A percentile compares a stretch with the other conserved stretches of the same genome.
phyloP scores from a whole-genome alignment of 2,888 invertebrate species.

The Lumbricus terrestris region DNA sequence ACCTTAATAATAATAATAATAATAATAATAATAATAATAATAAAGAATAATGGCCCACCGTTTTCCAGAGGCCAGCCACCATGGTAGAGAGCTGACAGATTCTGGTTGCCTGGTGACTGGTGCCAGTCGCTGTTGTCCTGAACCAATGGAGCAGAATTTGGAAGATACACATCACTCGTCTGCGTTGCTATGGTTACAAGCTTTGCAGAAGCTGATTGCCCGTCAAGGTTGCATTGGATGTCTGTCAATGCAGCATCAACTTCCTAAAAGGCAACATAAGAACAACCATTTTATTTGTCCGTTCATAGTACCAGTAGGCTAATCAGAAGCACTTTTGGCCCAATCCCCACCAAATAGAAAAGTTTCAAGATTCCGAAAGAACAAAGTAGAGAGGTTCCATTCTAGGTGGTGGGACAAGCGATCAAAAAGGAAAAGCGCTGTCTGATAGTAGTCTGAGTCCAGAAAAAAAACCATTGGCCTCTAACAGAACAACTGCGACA shows the following conservation, averaged over 20 bases:
- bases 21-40: background rate
- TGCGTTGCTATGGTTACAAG: constrained; percentile 49
- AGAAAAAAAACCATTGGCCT: too few relatives aligned
- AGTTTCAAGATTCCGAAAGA: too few relatives aligned
- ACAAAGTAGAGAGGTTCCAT: too few relatives aligned
- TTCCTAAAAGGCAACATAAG: background rate
- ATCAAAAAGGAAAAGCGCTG: too few relatives aligned
- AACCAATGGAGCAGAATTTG: background rate
- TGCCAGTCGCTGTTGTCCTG: background rate
- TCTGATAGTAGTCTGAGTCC: too few relatives aligned
- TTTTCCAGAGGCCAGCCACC: constrained; percentile 67
- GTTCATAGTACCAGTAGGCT: too few relatives aligned
- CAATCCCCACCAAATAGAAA: too few relatives aligned
- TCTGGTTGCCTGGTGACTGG: constrained; percentile 35
- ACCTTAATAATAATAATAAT: too few relatives aligned
- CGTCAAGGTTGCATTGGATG: constrained; percentile 20
- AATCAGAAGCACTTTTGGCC: too few relatives aligned
- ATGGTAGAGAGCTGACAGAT: constrained; percentile 63
- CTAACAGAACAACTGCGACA: too few relatives aligned
- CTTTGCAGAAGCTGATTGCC: constrained; percentile 28
- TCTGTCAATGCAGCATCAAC: background rate
- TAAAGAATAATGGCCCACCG: background rate
- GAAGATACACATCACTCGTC: constrained; percentile 43
- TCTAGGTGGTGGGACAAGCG: too few relatives aligned
- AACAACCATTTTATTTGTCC: background rate